Percentiles rank a stretch among this genome's conserved stretches.
Conservation (phyloP, 2,113 vertebrate species). For the Pseudopodoces humilis region DNA sequence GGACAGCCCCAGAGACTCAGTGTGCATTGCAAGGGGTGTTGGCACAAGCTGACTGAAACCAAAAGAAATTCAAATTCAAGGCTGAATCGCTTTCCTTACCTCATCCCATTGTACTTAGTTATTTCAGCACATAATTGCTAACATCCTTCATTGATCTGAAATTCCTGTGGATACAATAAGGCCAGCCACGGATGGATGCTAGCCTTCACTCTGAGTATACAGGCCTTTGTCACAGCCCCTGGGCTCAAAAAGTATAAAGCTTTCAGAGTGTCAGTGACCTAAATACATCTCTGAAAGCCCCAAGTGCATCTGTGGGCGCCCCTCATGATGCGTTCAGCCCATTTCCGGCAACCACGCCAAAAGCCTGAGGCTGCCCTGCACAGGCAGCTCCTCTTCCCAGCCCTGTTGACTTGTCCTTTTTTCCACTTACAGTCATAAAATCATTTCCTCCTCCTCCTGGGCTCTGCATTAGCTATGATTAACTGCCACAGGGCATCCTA, state of each 20-base stretch:
- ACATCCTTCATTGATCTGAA: slow-evolving; percentile 67
- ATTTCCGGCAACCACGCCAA: not conserved
- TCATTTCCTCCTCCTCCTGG: slow-evolving; percentile 6
- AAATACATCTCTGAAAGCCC: slow-evolving; percentile 46
- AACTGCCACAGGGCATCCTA: slow-evolving; percentile 3
- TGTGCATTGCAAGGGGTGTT: not conserved
- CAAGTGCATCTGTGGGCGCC: not conserved
- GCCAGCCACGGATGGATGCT: slow-evolving; percentile 55
- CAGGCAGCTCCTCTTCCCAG: not conserved
- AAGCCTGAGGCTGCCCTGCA: not conserved
- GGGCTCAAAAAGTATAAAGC: slow-evolving; percentile 21
- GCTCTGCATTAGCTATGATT: not conserved
- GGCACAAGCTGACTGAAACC: not conserved
- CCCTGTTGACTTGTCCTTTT: not conserved
- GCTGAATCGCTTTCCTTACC: slow-evolving; percentile 20
- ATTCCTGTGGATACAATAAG: slow-evolving; percentile 64
- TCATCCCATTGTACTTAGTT: slow-evolving; percentile 64
- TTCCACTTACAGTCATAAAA: slow-evolving; percentile 17
- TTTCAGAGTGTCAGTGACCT: slow-evolving; percentile 55
- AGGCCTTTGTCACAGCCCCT: slow-evolving; percentile 44
- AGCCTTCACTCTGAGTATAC: slow-evolving; percentile 37
- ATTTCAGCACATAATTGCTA: slow-evolving; percentile 69
- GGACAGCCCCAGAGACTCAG: not conserved
- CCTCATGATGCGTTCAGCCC: not conserved
- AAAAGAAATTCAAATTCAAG: slow-evolving; percentile 62